A percentile compares a stretch with the other conserved stretches of the same genome.
phyloP scores from a whole-genome alignment of 2,113 vertebrate genomes.

The Pycnonotus jocosus region DNA sequence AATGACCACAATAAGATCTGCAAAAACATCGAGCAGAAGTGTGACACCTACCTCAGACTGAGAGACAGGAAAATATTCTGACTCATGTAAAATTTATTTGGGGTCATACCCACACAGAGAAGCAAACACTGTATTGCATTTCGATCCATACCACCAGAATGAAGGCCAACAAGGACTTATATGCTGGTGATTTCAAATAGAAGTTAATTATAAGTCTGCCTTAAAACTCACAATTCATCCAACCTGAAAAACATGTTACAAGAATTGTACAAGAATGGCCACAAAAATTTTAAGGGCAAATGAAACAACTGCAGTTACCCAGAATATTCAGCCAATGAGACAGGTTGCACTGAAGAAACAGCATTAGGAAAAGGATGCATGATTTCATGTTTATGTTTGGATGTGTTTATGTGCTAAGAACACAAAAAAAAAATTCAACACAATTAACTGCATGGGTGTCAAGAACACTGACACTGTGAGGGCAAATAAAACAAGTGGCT shows the following conservation, averaged over 20 bases:
- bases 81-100: not conserved
- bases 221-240: not conserved
- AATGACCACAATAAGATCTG: not conserved
- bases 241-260: not conserved
- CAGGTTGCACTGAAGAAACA: not conserved
- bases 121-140: rapidly evolving
- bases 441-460: not conserved
- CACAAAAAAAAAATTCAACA: not conserved
- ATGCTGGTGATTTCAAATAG: not conserved
- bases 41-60: not conserved
- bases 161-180: not conserved
- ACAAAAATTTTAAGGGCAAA: not conserved
- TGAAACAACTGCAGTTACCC: not conserved
- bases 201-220: not conserved
- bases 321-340: not conserved
- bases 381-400: not conserved
- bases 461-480: not conserved
- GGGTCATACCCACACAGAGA: not conserved
- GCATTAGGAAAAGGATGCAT: not conserved
- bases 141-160: not conserved
- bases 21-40: rapidly evolving
- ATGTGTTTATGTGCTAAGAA: not conserved
- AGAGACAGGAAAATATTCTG: not conserved
- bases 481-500: not conserved
- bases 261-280: not conserved